Evolutionary conservation across 1,140 invertebrate genomes (phyloP).

Genomic region (Megalopta genalis): DNA sequence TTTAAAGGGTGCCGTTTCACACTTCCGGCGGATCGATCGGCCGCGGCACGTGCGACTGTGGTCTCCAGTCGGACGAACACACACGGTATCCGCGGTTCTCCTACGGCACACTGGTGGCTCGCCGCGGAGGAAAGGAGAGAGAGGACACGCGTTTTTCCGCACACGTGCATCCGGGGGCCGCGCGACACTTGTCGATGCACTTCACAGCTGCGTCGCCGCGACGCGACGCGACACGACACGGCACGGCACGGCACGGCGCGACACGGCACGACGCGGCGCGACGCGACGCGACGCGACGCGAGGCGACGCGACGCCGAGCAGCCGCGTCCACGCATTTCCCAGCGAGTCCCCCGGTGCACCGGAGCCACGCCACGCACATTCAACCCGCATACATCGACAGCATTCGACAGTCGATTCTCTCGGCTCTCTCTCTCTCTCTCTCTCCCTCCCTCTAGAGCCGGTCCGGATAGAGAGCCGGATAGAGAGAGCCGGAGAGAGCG

Average conservation of each 20-base stretch:
- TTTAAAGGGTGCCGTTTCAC: slow-evolving; percentile 11
- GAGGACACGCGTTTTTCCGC: slow-evolving; percentile 16
- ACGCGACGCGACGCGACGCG: too few species aligned
- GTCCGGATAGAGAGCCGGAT: too few species aligned
- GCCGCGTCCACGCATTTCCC: slow-evolving; percentile 16
- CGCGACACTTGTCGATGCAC: slow-evolving; percentile 31
- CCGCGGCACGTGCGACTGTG: slow-evolving; percentile 22
- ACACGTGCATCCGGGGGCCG: slow-evolving; percentile 28
- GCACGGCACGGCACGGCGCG: too few species aligned
- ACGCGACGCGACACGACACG: too few species aligned
- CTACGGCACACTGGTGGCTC: neutral
- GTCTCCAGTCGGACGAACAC: neutral
- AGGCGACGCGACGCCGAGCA: neutral
- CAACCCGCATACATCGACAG: slow-evolving; percentile 4
- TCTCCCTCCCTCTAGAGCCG: too few species aligned
- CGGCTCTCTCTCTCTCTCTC: too few species aligned
- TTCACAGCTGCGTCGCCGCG: slow-evolving; percentile 6
- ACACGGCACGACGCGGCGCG: too few species aligned
- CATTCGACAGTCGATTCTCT: slow-evolving; percentile 2
- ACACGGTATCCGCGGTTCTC: neutral
- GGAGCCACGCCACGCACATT: slow-evolving; percentile 28
- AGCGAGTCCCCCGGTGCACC: slow-evolving; percentile 3
- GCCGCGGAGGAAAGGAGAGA: neutral
- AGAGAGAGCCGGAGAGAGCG: too few species aligned
- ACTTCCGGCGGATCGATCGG: slow-evolving; percentile 41